Base-by-base conservation (phyloP, 1,140 invertebrate genomes). In the Dreissena rostriformis region DNA sequence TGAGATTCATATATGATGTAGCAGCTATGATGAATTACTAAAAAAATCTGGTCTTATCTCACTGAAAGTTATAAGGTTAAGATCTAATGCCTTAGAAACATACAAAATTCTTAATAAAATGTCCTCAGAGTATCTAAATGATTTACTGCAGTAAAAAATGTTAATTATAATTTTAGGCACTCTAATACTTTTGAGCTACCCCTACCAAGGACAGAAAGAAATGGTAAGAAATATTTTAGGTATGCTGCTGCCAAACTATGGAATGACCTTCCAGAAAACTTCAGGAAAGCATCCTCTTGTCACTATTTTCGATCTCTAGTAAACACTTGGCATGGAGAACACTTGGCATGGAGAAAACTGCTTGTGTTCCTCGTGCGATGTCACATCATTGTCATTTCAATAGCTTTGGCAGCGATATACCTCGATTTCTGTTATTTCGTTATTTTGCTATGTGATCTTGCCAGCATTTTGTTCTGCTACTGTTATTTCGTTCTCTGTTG, bases 191-290 rank as follows among this genome's bases (percentile, higher is more conserved):
- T 72, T 28, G 29, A 72, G 14, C 14, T 39, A 11, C 68, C 72
- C 12, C 17, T 19, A 24, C 49, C 52, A 15, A 75, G 29, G 11
- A 75, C 72, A 75, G 72, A 55, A 75, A 75, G 17, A 14, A 55
- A 75, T 57, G 72, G 52, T 55, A 75, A 75, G 72, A 52, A 55
- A 14, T 75, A 49, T 75, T 75, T 75, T 28, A 52, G 72, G 52
- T 75, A 75, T 75, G 72, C 72, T 75, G 72, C 53, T 55, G 49
- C 49, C n/a, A 55, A 55, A 55, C 29, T 75, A 55, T 75, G 72
- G 72, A 75, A 75, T 49, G 11, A 17, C 17, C 28, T 53, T n/a
- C 52, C 39, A 75, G 53, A 75, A n/a, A 24, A 53, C 53, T 75
- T 75, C 26, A 11, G 72, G 24, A 67, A 67, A 14, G 19, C 66